Evolutionary conservation across 2,797 vertebrate species (phyloP).

Genomic region (Danio kyathit): DNA sequence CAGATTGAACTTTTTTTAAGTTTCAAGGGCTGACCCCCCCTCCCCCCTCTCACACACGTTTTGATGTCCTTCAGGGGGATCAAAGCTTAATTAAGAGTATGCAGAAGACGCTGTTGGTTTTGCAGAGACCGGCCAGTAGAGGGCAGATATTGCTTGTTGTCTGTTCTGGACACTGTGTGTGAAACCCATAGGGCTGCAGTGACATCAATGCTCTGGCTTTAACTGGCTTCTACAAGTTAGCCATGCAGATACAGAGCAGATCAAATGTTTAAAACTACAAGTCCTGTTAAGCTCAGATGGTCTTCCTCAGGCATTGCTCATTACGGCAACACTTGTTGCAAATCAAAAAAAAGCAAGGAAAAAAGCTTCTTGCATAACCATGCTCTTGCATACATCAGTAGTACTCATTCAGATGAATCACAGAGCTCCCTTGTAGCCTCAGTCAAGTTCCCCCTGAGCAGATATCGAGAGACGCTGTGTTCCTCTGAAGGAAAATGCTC

Average conservation of each 20-base stretch:
- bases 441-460: constrained; percentile 1
- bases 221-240: background rate
- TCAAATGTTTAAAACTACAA: background rate
- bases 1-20: too few species aligned
- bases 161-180: constrained; percentile 36
- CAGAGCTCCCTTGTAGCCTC: background rate
- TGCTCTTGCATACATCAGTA: constrained; percentile 21
- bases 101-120: background rate
- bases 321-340: constrained; percentile 24
- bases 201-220: constrained; percentile 68
- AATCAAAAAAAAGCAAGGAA: background rate
- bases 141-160: constrained; percentile 74
- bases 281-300: background rate
- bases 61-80: too few species aligned
- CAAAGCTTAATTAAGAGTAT: background rate
- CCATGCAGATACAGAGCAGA: constrained; percentile 20
- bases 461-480: constrained; percentile 2
- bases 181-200: constrained; percentile 72
- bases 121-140: constrained; percentile 71
- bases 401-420: constrained; percentile 29
- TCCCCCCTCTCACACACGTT: too few species aligned
- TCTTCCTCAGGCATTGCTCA: constrained; percentile 7
- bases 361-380: background rate
- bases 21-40: too few species aligned
- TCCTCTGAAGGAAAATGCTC: background rate